These are phyloP conservation scores for Talpa occidentalis DNA, from an alignment of 2,113 vertebrate species.

Conservation along the genomic window DNA sequence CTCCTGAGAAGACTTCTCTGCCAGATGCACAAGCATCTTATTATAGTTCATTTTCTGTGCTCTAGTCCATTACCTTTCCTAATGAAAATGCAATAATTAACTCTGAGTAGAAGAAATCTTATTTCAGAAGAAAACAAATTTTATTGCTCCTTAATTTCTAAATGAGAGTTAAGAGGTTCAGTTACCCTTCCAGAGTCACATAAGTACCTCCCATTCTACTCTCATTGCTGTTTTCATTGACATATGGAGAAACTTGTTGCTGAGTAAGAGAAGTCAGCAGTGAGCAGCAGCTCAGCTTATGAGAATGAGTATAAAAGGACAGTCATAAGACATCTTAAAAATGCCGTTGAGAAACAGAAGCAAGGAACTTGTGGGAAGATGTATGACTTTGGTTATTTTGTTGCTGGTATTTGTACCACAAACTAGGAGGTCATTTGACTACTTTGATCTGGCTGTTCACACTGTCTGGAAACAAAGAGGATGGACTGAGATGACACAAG, in stretches of 20 bases:
- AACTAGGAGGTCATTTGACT: not conserved
- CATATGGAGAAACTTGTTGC: slow-evolving; percentile 46
- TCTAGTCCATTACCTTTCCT: not conserved
- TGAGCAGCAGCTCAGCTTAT: not conserved
- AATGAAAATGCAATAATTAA: not conserved
- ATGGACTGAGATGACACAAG: not conserved
- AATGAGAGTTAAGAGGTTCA: not conserved
- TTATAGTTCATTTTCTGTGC: not conserved
- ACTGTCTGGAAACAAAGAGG: not conserved
- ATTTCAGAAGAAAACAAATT: slow-evolving; percentile 21
- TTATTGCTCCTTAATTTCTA: not conserved
- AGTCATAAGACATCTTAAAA: slow-evolving; percentile 50
- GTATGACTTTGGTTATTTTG: slow-evolving; percentile 10
- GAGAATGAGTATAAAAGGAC: slow-evolving; percentile 35
- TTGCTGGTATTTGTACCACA: not conserved
- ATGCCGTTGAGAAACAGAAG: slow-evolving; percentile 21
- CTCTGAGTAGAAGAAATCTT: not conserved
- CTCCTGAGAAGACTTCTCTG: not conserved
- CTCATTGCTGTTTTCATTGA: not conserved
- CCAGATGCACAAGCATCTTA: not conserved
- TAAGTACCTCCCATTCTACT: not conserved
- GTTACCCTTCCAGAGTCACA: not conserved
- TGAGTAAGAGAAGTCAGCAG: not conserved
- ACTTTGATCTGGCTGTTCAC: not conserved
- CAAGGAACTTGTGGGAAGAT: not conserved